These are phyloP conservation scores for Accipiter cooperii DNA, from an alignment of 2,113 vertebrate species.

Conservation along the genomic window DNA sequence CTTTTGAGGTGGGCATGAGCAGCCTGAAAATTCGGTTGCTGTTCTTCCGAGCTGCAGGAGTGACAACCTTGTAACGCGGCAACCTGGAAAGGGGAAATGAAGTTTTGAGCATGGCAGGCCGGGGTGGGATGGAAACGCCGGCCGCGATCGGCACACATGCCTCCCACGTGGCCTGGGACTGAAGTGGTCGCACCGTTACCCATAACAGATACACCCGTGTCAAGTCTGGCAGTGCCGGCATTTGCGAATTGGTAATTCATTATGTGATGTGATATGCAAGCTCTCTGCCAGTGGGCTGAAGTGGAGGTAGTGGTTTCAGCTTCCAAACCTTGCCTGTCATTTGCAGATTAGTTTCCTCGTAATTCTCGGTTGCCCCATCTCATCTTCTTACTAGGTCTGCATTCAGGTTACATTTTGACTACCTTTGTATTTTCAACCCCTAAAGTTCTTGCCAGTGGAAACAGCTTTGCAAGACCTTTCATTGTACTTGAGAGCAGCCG, in stretches of 20 bases:
- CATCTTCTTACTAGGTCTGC: background rate
- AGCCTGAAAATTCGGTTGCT: background rate
- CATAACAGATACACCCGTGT: accelerated
- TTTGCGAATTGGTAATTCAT: background rate
- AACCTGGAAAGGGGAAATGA: background rate
- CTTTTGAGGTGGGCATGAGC: background rate
- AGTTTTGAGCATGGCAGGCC: background rate
- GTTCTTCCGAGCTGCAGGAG: background rate
- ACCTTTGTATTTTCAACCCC: background rate
- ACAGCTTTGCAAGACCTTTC: background rate
- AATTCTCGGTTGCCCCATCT: background rate
- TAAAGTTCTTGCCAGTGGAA: background rate
- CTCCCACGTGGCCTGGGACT: accelerated
- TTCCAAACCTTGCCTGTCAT: background rate
- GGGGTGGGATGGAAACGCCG: accelerated
- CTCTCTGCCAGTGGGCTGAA: background rate
- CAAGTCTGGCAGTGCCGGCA: accelerated
- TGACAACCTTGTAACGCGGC: accelerated
- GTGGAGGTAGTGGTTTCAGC: background rate
- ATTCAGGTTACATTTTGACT: background rate
- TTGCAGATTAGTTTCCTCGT: background rate
- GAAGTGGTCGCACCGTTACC: accelerated
- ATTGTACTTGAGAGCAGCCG: background rate
- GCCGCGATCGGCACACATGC: accelerated
- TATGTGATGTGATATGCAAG: accelerated